Conservation (phyloP, 2,113 vertebrate species). For the Trochalopteron elliotii region DNA sequence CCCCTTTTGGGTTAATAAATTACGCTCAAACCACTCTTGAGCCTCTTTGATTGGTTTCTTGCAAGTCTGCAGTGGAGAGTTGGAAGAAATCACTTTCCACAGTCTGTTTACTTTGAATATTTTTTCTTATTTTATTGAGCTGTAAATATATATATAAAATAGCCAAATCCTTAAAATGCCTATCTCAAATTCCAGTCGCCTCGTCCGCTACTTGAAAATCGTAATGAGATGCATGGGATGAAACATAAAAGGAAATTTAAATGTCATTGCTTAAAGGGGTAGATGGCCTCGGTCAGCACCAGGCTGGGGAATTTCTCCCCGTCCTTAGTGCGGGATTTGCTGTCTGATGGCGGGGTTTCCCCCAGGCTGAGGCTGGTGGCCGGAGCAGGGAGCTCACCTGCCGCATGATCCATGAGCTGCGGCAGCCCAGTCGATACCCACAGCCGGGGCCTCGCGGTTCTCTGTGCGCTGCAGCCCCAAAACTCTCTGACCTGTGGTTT, state of each 20-base stretch:
- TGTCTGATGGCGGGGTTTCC: rapidly evolving
- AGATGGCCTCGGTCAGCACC: rapidly evolving
- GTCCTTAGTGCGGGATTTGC: rapidly evolving
- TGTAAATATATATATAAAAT: neutral
- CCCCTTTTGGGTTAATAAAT: slow-evolving; percentile 56
- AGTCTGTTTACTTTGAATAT: slow-evolving; percentile 32
- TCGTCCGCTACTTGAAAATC: neutral
- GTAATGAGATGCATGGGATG: neutral
- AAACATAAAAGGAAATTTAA: neutral
- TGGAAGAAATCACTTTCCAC: slow-evolving; percentile 45
- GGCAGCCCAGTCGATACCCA: rapidly evolving
- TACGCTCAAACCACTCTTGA: neutral
- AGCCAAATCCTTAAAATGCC: neutral
- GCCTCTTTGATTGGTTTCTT: slow-evolving; percentile 43
- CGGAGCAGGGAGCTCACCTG: rapidly evolving
- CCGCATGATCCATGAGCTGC: rapidly evolving
- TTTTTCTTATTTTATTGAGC: slow-evolving; percentile 29
- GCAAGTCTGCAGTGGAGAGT: slow-evolving; percentile 33
- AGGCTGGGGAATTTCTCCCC: neutral
- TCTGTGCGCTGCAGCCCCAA: rapidly evolving
- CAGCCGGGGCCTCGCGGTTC: rapidly evolving
- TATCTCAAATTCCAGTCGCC: neutral
- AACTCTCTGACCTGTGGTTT: neutral
- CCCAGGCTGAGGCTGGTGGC: neutral
- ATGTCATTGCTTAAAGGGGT: neutral